Evolutionary conservation across 2,113 vertebrate genomes (phyloP).

Genomic region (Elaphurus davidianus): DNA sequence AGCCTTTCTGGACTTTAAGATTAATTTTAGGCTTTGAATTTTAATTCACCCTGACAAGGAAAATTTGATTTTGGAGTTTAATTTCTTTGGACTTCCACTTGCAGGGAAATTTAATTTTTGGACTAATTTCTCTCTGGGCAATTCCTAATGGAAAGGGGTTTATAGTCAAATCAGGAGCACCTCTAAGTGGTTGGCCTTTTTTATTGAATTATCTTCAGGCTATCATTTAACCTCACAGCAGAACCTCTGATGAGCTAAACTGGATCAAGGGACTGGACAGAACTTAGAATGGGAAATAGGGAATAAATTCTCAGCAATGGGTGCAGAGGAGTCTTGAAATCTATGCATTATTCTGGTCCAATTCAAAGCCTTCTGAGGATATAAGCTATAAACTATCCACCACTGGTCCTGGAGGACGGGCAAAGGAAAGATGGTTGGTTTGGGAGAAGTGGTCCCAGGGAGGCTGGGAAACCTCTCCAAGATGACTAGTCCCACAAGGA

Average conservation of each 20-base stretch:
- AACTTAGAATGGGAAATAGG: accelerated
- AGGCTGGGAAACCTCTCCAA: not conserved
- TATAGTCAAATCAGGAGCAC: not conserved
- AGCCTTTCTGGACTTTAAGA: not conserved
- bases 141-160: not conserved
- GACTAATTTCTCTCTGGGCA: not conserved
- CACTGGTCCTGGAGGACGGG: accelerated
- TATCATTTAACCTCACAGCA: accelerated
- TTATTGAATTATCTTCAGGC: not conserved
- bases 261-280: accelerated
- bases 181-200: not conserved
- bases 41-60: constrained; percentile 9
- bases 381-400: not conserved
- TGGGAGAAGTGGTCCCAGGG: not conserved
- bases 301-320: accelerated
- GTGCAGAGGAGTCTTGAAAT: not conserved
- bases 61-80: not conserved
- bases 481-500: not conserved
- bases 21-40: not conserved
- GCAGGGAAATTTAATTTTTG: not conserved
- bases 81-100: constrained; percentile 31
- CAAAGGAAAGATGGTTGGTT: not conserved
- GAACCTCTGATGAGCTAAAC: not conserved
- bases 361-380: not conserved
- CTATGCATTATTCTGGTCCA: not conserved